phyloP scores from a whole-genome alignment of 92 coral and sea anemone species.

The Isaurus tuberculatus region DNA sequence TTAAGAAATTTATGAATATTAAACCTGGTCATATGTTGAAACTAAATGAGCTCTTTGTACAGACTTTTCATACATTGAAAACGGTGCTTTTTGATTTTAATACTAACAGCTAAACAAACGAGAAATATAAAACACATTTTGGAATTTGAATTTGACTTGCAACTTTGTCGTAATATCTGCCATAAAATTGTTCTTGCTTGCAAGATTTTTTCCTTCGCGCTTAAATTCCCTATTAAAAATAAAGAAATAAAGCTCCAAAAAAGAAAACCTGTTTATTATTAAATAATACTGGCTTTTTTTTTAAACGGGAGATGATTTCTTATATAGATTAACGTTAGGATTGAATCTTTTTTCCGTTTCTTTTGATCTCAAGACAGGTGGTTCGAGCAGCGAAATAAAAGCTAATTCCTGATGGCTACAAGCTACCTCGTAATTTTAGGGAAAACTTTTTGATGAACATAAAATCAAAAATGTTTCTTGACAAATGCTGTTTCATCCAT shows the following conservation, averaged over 20 bases:
- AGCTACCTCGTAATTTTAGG: not conserved
- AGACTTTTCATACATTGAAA: not conserved
- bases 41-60: not conserved
- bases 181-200: not conserved
- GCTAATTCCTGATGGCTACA: not conserved
- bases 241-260: not conserved
- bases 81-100: not conserved
- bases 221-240: not conserved
- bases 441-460: not conserved
- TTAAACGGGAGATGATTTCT: not conserved
- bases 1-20: not conserved
- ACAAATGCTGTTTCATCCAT: not conserved
- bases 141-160: not conserved
- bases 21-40: not conserved
- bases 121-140: not conserved
- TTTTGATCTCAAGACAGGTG: conserved; percentile 23
- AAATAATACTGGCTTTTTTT: not conserved
- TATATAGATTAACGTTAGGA: not conserved
- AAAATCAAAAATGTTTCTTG: too few relatives aligned
- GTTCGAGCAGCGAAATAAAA: not conserved
- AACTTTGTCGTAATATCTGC: too few relatives aligned
- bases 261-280: not conserved
- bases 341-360: not conserved
- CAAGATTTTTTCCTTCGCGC: not conserved
- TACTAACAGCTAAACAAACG: not conserved